These are phyloP conservation scores for Sthenelais limicola DNA, from an alignment of 2,888 invertebrate genomes.

Conservation along the genomic window DNA sequence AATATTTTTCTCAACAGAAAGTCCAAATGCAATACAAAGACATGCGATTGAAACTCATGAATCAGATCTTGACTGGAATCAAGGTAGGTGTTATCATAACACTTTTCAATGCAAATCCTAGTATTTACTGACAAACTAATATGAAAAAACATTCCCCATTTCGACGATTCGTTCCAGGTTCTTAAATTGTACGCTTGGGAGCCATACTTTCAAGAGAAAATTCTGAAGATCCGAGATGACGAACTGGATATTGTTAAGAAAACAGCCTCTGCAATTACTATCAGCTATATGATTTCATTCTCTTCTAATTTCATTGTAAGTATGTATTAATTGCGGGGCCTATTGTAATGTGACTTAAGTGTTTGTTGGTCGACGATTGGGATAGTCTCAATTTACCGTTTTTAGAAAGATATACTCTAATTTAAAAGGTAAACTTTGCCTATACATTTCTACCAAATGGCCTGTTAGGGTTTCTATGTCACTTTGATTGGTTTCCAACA, in stretches of 20 bases:
- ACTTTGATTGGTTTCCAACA: conserved; percentile 57
- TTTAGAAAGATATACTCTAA: background rate
- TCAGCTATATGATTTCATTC: conserved; percentile 48
- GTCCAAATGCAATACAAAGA: conserved; percentile 47
- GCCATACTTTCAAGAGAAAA: conserved; percentile 51
- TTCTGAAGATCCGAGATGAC: conserved; percentile 66
- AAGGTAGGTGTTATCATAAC: conserved; percentile 39
- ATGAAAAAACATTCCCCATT: background rate
- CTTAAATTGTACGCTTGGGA: conserved; percentile 39
- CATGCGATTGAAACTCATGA: conserved; percentile 41
- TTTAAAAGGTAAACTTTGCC: no score
- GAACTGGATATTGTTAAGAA: conserved; percentile 68
- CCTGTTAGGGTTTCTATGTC: background rate
- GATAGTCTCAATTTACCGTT: background rate
- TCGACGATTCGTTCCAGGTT: background rate
- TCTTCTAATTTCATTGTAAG: conserved; percentile 34
- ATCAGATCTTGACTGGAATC: conserved; percentile 44
- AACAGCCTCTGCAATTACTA: conserved; percentile 58
- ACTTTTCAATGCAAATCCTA: no score
- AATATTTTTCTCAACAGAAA: no score
- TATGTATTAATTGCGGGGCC: background rate
- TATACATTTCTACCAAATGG: background rate
- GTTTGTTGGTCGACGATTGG: background rate
- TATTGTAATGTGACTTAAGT: no score
- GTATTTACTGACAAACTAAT: no score